Percentiles rank a stretch among this genome's conserved stretches.
Evolutionary conservation across 1,140 invertebrate genomes (phyloP).

Genomic region (Listronotus bonariensis): DNA sequence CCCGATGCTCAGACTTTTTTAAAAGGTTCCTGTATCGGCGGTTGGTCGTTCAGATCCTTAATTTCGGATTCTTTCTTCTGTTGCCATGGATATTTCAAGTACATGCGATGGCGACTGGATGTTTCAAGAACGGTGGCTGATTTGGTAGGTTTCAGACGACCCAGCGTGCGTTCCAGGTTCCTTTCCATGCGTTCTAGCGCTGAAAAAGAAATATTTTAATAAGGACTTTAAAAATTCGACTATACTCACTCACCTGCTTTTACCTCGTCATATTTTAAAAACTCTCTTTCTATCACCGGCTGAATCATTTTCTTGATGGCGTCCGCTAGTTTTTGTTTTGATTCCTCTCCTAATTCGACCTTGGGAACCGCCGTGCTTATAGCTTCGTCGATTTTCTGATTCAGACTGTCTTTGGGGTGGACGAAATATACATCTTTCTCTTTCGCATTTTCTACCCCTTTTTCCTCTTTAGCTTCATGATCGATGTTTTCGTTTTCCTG

Average conservation of each 20-base stretch:
- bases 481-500: not conserved
- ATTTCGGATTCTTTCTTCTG: conserved; percentile 8
- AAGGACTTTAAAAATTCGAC: not conserved
- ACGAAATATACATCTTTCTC: conserved; percentile 10
- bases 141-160: not conserved
- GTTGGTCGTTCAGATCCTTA: conserved; percentile 11
- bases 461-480: not conserved
- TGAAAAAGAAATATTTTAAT: conserved; percentile 17
- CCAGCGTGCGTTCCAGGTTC: conserved; percentile 14
- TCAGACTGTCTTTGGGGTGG: conserved; percentile 23
- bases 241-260: conserved; percentile 24
- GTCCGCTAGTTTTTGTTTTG: conserved; percentile 24
- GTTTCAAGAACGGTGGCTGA: not conserved
- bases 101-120: not conserved
- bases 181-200: conserved; percentile 32
- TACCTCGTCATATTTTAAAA: conserved; percentile 35
- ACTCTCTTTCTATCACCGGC: conserved; percentile 34
- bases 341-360: conserved; percentile 24
- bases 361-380: conserved; percentile 5
- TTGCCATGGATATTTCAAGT: conserved; percentile 20
- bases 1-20: not conserved
- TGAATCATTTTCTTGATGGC: conserved; percentile 29
- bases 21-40: conserved; percentile 5
- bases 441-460: not conserved
- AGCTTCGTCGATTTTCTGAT: conserved; percentile 13